Base-by-base conservation (phyloP, 2,113 vertebrate species). In the Nematolebias whitei region DNA sequence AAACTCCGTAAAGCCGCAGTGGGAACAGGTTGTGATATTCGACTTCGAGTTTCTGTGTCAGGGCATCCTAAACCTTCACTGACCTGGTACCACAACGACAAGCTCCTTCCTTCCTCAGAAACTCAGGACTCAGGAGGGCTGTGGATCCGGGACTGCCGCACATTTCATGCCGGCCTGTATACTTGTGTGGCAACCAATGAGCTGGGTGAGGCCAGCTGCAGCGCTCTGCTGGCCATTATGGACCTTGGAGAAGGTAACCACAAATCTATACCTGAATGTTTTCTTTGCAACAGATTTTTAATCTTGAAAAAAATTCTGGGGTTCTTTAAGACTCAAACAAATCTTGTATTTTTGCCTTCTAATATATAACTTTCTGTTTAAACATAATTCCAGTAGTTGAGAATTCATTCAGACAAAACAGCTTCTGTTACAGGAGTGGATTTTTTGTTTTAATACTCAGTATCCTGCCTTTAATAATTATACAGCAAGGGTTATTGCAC, bases 121-220 rank as follows among this genome's bases (percentile, higher is more conserved):
- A 78, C 53, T 62, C 92, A 94, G 11, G 96, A 96, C 66, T 88
- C 94, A 0, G 94, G 94, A 18, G 94, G 94, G 14, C 91, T 98
- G 72, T 96, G 95, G 95, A 96, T 99, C 61, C 87, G 94, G 32
- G 94, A 94, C 90, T 96, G 95, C 85, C 89, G 81, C 64, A 91
- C 86, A 2, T 80, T 78, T 1, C 93, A 98, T 2, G 95, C 94
- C 0, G 97, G 96, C 0, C 88, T 96, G 64, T 99, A 99, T 73
- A 93, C 94, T 16, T 99, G 97, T 24, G 63, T 93, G 0, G 97
- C 96, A 0, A 88, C 90, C 85, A 99, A 96, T 0, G 77, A 87
- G 35, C 78, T 76, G 19, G 97, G 97, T 63, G 94, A 93, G 81
- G 92, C 93, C 39, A 91, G 86, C 82, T 96, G 92, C 49, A 94